Base-by-base conservation (phyloP, 1,140 invertebrate genomes). In the Leptopilina clavipes region DNA sequence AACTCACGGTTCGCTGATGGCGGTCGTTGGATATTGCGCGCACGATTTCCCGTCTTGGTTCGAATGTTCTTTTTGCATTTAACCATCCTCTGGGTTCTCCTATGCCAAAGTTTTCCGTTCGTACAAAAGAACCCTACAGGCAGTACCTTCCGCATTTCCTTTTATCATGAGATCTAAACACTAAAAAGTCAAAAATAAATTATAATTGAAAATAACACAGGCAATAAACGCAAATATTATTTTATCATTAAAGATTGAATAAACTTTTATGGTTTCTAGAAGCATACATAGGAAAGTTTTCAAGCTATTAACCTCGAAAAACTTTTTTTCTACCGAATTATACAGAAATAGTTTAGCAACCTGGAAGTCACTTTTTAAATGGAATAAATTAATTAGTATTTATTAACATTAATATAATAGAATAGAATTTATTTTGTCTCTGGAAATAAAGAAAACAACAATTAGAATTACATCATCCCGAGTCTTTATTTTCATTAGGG, bases 21-120 rank as follows among this genome's bases (percentile, higher is more conserved):
- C 80, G 72, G 72, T 80, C 79, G 83, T 83, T 85, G 78, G 76
- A 85, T 85, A 86, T 86, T 85, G 81, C 83, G 82, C 77, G 81
- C 85, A 84, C 85, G 84, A 87, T 86, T 87, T 85, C 81, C 76
- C 78, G 78, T 83, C 79, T 78, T 72, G 65, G 72, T 77, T 81
- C 70, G 12, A 22, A 52, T 56, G 76, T 78, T 80, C 76, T 83
- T 82, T 80, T 78, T 79, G 52, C 59, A 59, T 75, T 72, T 76
- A 70, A 76, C 75, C 75, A 75, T 78, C 77, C 59, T 74, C 80
- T 48, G 70, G 25, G 59, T 70, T 78, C 74, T 74, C 54, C 76
- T 76, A 71, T 52, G 75, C 72, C 71, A 77, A 77, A 81, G 72
- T 80, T 77, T 77, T 73, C 74, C 72, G 70, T 43, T 40, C 65